Evolutionary conservation across 2,113 vertebrate genomes (phyloP), one percentile per base, ranked within the genome.

Genomic region (Lophochroa leadbeateri): DNA sequence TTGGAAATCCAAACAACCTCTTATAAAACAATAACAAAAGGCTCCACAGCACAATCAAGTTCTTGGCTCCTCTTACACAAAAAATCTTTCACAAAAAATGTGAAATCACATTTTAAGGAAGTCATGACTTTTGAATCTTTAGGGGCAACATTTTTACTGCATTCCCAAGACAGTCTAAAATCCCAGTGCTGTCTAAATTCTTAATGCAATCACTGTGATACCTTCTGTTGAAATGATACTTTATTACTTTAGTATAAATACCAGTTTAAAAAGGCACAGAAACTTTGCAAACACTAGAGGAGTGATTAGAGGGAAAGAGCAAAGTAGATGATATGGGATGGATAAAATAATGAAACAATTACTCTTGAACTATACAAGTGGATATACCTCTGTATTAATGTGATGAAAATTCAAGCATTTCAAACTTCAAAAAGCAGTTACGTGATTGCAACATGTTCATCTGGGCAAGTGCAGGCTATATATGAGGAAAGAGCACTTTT

Each of bases 1-100:
- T 86, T 81, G 39, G 50, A 71, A 95, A 95, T 78, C 55, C 35
- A 90, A 95, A 90, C 79, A 86, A 31, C 33, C 23, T 83, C 63
- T 83, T 80, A 68, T 3, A 82, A 92, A 83, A 74, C 69, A 86
- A 37, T 75, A 92, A 86, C 50, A 90, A 85, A 86, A 93, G 23
- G 14, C 17, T 95, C 16, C 58, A 60, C 24, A 29, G 33, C 23
- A 60, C 28, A 44, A 19, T 50, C 27, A 55, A 24, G 33, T 58
- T 77, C 53, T 81, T 95, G 60, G 49, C 60, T 88, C 10, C 23
- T 67, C 23, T 79, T 35, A 7, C 6, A 65, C 11, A 77, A 60
- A 75, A 89, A 69, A 15, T 14, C 1, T 50, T 50, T 41, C 14
- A 7, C 17, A 35, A 53, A 86, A 49, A 29, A 1, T 1, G 6